Evolutionary conservation across 1,140 invertebrate species (phyloP), one percentile per base, ranked within the genome.

Genomic region (Palaemon carinicauda): DNA sequence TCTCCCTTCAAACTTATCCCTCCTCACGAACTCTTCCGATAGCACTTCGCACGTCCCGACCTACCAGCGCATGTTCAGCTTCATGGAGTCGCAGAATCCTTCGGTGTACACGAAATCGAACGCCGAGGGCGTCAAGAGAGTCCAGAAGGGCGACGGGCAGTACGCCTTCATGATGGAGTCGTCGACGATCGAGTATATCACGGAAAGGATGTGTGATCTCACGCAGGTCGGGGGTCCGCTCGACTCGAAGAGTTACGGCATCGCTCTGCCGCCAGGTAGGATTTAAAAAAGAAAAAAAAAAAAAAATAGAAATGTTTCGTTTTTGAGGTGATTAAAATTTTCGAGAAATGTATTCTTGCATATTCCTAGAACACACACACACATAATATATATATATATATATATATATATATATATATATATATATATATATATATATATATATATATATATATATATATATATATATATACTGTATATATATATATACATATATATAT

Each of bases 31-130:
- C 81, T 79, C 65, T 15, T 88, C 90, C 91, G 91, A 7, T 90
- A 97, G 96, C 15, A 77, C 80, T 7, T 89, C 88, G 21, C 89
- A 74, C 17, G 81, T 89, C 52, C 71, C 88, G 21, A 93, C 92
- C 14, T 94, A 93, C 89, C 91, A 93, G 87, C 89, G 92, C 88
- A 94, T 94, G 93, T 94, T 92, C 92, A 91, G 91, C 21, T 92
- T 92, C 78, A 94, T 91, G 91, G 90, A 91, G 71, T 91, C 91
- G 4, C 84, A 89, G 21, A 88, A 92, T 50, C 92, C 92, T 0
- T 90, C 89, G 27, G 93, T 94, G 0, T 93, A 88, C 60, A 89
- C 88, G 41, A 88, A 81, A 27, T 78, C 79, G 21, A 88, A 89
- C 33, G 54, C 50, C 1, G 89, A 90, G 19, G 89, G 89, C 21